A percentile compares a stretch with the other conserved stretches of the same genome.
Evolutionary conservation across 30 jellyfish, hydroid and myxozoan genomes (phyloP).

Genomic region (Mastigias papua): DNA sequence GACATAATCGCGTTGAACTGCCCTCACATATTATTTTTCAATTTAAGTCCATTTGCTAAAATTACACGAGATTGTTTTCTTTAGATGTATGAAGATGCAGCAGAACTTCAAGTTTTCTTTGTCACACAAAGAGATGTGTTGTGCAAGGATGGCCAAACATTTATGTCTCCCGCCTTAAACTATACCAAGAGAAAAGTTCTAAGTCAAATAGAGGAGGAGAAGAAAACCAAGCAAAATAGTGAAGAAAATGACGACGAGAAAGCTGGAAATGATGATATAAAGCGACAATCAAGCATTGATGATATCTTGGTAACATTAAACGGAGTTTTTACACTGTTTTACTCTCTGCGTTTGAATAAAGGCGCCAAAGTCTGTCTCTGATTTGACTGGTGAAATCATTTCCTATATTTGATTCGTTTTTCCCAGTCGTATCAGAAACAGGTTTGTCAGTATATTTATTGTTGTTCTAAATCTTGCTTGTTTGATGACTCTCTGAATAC

Average conservation of each 20-base stretch:
- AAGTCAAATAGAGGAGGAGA: slow-evolving; percentile 86
- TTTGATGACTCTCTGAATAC: too few species aligned
- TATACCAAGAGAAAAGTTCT: slow-evolving; percentile 68
- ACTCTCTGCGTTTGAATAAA: too few species aligned
- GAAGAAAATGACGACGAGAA: slow-evolving; percentile 81
- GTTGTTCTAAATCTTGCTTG: too few species aligned
- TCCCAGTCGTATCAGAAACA: too few species aligned
- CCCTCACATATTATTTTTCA: too few species aligned
- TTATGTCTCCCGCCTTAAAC: slow-evolving; percentile 86
- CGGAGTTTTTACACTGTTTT: too few species aligned
- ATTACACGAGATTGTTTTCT: not conserved
- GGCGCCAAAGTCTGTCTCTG: too few species aligned
- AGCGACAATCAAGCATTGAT: slow-evolving; percentile 48
- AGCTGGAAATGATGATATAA: slow-evolving; percentile 55
- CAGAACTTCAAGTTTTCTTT: slow-evolving; percentile 84
- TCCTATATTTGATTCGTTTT: too few species aligned
- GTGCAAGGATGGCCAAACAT: slow-evolving; percentile 90
- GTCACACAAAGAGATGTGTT: slow-evolving; percentile 82
- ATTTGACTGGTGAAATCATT: too few species aligned
- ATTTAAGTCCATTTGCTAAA: not conserved
- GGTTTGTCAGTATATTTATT: too few species aligned
- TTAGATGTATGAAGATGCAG: slow-evolving; percentile 96
- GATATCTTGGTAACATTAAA: slow-evolving; percentile 68
- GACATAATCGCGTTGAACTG: too few species aligned
- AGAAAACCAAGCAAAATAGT: slow-evolving; percentile 66